These are phyloP conservation scores for Chouioia cunea DNA, from an alignment of 2,888 invertebrate genomes.

Conservation along the genomic window DNA sequence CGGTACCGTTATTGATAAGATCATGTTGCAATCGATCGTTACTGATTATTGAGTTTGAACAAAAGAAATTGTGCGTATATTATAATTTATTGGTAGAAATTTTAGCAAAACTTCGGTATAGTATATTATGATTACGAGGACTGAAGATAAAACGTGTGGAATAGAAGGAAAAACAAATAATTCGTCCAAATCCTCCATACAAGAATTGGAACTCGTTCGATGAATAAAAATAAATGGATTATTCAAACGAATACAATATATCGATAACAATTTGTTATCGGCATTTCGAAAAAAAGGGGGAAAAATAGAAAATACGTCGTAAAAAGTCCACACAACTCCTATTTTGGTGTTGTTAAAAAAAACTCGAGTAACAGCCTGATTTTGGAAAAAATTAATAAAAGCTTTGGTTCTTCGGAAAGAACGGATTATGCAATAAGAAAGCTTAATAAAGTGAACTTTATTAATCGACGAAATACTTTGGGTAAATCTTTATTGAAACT, in stretches of 20 bases:
- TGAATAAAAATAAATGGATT: slow-evolving; percentile 46
- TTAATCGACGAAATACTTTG: slow-evolving; percentile 26
- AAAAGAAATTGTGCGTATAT: slow-evolving; percentile 9
- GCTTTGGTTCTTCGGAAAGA: not conserved
- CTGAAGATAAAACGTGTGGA: slow-evolving; percentile 10
- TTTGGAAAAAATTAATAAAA: not conserved
- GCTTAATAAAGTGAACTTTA: slow-evolving; percentile 28
- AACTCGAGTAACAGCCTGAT: not conserved
- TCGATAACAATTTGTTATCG: slow-evolving; percentile 44
- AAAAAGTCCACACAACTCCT: slow-evolving; percentile 16
- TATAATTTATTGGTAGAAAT: slow-evolving; percentile 20
- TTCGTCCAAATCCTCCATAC: slow-evolving; percentile 60
- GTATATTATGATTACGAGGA: slow-evolving; percentile 42
- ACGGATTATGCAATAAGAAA: not conserved
- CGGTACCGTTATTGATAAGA: slow-evolving; percentile 47
- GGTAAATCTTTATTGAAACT: slow-evolving; percentile 25
- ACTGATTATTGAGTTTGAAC: slow-evolving; percentile 50
- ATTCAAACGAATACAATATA: slow-evolving; percentile 36
- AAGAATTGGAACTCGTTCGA: slow-evolving; percentile 68
- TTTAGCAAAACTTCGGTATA: slow-evolving; percentile 44
- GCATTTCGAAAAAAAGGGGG: not conserved
- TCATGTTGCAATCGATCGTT: slow-evolving; percentile 52
- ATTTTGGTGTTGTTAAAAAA: not conserved
- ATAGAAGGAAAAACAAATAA: slow-evolving; percentile 48
- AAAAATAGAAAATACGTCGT: slow-evolving; percentile 7